These are phyloP conservation scores for Pedetes capensis DNA, from an alignment of 2,113 vertebrate genomes.

Conservation along the genomic window DNA sequence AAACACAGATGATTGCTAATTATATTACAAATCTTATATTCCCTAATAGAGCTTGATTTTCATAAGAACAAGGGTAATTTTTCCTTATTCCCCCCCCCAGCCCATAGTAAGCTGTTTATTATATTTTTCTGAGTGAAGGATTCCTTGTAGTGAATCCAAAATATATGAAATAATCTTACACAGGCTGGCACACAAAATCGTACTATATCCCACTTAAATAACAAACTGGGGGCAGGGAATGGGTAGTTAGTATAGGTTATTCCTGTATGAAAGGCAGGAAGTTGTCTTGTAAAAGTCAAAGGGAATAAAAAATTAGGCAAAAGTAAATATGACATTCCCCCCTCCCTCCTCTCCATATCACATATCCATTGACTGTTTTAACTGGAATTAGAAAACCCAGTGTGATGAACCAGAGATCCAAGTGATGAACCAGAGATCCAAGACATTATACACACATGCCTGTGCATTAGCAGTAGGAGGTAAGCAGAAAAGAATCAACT, in stretches of 20 bases:
- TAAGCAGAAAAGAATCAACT: not conserved
- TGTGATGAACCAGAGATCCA: not conserved
- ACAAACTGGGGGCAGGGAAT: not conserved
- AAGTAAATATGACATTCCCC: not conserved
- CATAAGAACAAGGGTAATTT: not conserved
- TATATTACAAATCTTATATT: not conserved
- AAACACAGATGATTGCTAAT: not conserved
- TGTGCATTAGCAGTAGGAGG: accelerated
- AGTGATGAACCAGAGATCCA: not conserved
- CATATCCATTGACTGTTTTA: not conserved
- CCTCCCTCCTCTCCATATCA: not conserved
- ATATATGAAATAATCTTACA: not conserved
- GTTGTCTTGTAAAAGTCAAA: not conserved
- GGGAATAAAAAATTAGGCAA: not conserved
- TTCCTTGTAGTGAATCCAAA: not conserved
- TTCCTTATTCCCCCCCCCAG: not conserved
- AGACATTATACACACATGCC: not conserved
- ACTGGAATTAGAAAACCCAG: not conserved
- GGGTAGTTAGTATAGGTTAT: not conserved
- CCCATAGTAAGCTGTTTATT: not conserved
- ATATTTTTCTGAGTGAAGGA: not conserved
- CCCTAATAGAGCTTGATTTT: not conserved
- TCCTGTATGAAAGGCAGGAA: not conserved
- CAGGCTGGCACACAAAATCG: not conserved
- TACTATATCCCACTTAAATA: not conserved